phyloP scores from a whole-genome alignment of 2,113 vertebrate species.

The Cochlearius cochlearius region DNA sequence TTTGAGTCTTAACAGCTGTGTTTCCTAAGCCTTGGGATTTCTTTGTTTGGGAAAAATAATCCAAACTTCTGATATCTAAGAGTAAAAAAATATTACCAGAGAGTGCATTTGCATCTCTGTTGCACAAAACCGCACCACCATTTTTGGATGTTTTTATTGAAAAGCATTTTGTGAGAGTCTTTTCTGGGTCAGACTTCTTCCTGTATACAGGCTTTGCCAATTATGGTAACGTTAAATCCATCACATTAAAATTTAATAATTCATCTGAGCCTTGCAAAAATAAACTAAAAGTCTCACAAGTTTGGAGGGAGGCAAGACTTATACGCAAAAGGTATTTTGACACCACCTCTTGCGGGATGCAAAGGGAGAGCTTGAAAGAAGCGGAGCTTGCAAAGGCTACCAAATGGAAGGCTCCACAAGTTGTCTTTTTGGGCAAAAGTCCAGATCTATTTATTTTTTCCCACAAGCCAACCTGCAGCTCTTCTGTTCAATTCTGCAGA shows the following conservation, averaged over 20 bases:
- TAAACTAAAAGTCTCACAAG: background rate
- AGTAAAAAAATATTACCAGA: slow-evolving; percentile 5
- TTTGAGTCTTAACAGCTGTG: background rate
- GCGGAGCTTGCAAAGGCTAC: background rate
- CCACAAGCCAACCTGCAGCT: background rate
- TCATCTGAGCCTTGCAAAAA: background rate
- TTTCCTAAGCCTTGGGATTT: background rate
- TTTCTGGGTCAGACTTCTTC: background rate
- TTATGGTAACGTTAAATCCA: background rate
- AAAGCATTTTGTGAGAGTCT: background rate
- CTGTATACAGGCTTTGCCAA: background rate
- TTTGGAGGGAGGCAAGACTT: background rate
- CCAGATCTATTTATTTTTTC: background rate
- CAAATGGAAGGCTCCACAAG: background rate
- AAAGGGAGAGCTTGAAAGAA: background rate
- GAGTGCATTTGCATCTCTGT: background rate
- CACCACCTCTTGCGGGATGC: background rate
- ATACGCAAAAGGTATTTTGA: background rate
- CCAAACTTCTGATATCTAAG: background rate
- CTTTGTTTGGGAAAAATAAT: slow-evolving; percentile 12
- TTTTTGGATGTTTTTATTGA: background rate
- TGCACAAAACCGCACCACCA: background rate
- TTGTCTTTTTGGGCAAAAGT: background rate
- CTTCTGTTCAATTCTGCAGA: background rate
- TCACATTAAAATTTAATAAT: background rate